Conservation (phyloP, 1,140 invertebrate species). For the Hyles vespertilio region DNA sequence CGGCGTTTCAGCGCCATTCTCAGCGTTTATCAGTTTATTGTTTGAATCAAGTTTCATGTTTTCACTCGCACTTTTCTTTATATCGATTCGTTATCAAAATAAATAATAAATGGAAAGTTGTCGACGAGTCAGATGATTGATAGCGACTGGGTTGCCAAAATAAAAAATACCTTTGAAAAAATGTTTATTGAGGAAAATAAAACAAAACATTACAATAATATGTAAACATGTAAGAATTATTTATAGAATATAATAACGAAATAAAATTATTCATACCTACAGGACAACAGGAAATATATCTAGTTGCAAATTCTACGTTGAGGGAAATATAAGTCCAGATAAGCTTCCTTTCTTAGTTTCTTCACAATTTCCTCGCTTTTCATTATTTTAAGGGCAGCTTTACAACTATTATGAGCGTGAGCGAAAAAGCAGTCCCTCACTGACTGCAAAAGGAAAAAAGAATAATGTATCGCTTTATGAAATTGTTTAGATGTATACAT, state of each 20-base stretch:
- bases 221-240: no score
- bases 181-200: no score
- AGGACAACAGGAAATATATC: no score
- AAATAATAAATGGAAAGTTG: conserved; percentile 53
- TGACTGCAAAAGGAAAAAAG: conserved; percentile 49
- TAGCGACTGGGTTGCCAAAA: conserved; percentile 41
- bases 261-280: no score
- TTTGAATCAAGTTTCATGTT: conserved; percentile 69
- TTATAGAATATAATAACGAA: no score
- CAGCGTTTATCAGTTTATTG: conserved; percentile 65
- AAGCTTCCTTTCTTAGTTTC: conserved; percentile 70
- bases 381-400: conserved; percentile 71
- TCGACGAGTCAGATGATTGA: conserved; percentile 63
- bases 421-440: conserved; percentile 72
- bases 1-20: conserved; percentile 51
- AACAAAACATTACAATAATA: no score
- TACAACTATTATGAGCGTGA: conserved; percentile 70
- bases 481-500: no score
- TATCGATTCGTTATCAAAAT: conserved; percentile 59
- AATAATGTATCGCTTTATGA: background rate
- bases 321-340: conserved; percentile 67
- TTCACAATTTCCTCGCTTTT: conserved; percentile 66
- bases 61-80: conserved; percentile 25
- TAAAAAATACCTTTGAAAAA: conserved; percentile 5
- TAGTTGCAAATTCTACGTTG: conserved; percentile 50